Conservation (phyloP, 2,888 invertebrate species). For the Drymonia ruficornis region DNA sequence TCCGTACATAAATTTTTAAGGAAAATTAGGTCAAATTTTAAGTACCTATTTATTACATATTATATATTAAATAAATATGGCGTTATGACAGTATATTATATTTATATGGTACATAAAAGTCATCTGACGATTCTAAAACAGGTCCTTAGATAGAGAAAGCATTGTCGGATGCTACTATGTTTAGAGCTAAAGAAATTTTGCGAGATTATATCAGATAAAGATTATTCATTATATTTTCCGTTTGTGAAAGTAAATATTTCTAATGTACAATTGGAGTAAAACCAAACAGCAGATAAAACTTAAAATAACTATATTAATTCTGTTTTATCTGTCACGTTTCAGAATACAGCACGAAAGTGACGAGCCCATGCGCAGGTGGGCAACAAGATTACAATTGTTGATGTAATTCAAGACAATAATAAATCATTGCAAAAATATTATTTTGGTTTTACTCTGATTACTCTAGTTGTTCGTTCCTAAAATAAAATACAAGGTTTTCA, state of each 20-base stretch:
- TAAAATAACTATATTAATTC: slow-evolving; percentile 15
- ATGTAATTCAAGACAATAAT: slow-evolving; percentile 20
- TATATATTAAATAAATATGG: no score
- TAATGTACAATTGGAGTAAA: slow-evolving; percentile 11
- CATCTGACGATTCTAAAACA: no score
- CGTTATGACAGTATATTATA: no score
- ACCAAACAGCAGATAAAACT: slow-evolving; percentile 14
- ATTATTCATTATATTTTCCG: no score
- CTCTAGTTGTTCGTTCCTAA: no score
- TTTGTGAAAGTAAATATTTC: no score
- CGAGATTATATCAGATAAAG: neutral
- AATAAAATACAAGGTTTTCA: no score
- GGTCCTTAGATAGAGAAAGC: neutral
- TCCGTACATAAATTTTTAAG: no score
- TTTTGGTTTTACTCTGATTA: slow-evolving; percentile 54
- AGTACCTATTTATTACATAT: no score
- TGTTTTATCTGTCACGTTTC: slow-evolving; percentile 54
- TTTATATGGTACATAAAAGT: no score
- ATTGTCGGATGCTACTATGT: neutral
- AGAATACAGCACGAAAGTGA: slow-evolving; percentile 57
- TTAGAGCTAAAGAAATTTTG: neutral
- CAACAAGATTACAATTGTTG: slow-evolving; percentile 51
- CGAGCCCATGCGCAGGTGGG: slow-evolving; percentile 45
- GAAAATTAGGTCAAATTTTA: no score
- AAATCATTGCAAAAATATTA: slow-evolving; percentile 29